These are phyloP conservation scores for Drosophila mayaguana DNA, from an alignment of 2,888 invertebrate genomes.

Conservation along the genomic window DNA sequence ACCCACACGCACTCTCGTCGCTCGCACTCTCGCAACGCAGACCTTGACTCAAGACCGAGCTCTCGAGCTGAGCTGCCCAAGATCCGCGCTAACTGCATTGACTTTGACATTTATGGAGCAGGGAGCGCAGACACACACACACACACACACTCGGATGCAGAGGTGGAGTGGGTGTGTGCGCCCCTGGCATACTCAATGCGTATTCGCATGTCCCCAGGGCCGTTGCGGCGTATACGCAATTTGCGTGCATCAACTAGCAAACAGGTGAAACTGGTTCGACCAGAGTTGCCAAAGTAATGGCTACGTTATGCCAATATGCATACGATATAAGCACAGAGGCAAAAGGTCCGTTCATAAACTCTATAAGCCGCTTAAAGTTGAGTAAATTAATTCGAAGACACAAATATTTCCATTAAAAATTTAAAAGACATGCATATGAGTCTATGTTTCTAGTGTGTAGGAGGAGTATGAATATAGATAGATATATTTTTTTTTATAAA, in stretches of 20 bases:
- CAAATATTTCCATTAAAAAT: conserved; percentile 7
- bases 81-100: conserved; percentile 68
- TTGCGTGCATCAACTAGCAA: conserved; percentile 40
- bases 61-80: conserved; percentile 30
- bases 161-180: neutral
- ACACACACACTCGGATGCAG: neutral
- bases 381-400: conserved; percentile 9
- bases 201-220: conserved; percentile 32
- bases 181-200: conserved; percentile 49
- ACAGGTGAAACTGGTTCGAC: conserved; percentile 32
- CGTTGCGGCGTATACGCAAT: conserved; percentile 51
- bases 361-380: conserved; percentile 8
- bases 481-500: too few species aligned
- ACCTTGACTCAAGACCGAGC: conserved; percentile 54
- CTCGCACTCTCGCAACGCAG: conserved; percentile 1
- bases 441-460: too few species aligned
- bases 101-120: conserved; percentile 74
- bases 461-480: too few species aligned
- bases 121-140: conserved; percentile 2
- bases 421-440: neutral
- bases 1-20: neutral
- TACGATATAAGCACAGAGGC: conserved; percentile 14
- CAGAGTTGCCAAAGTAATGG: conserved; percentile 35
- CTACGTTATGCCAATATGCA: conserved; percentile 28
- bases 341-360: conserved; percentile 21